A percentile compares a stretch with the other conserved stretches of the same genome.
These are phyloP conservation scores for Drosophila punjabiensis DNA, from an alignment of 1,140 invertebrate species.

Conservation along the genomic window DNA sequence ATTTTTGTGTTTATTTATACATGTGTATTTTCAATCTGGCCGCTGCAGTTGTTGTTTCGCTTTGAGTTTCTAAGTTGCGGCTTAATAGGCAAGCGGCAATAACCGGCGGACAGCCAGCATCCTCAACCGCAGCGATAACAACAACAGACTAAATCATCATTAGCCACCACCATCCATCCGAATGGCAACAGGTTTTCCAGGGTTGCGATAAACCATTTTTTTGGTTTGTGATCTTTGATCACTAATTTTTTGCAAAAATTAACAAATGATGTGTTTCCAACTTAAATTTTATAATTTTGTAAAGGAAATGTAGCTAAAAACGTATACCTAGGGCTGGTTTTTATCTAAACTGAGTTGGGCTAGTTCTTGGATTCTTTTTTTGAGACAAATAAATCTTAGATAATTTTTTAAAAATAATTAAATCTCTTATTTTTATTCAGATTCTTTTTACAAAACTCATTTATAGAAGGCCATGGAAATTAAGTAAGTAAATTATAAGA, in stretches of 20 bases:
- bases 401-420: not conserved
- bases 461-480: constrained; percentile 28
- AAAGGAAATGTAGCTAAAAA: not conserved
- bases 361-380: no score
- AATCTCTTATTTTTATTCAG: not conserved
- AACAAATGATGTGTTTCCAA: not conserved
- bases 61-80: constrained; percentile 60
- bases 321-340: not conserved
- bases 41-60: constrained; percentile 43
- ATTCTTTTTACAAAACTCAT: constrained; percentile 8
- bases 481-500: constrained; percentile 32
- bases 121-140: constrained; percentile 41
- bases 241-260: constrained; percentile 2
- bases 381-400: not conserved
- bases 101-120: constrained; percentile 37
- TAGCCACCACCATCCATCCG: constrained; percentile 51
- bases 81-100: constrained; percentile 61
- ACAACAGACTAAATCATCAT: constrained; percentile 58
- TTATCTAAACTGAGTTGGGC: not conserved
- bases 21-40: constrained; percentile 66
- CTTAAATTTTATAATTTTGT: not conserved
- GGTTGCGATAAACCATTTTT: constrained; percentile 29
- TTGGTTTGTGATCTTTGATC: not conserved
- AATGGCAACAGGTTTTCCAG: constrained; percentile 55
- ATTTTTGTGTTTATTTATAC: constrained; percentile 62